phyloP scores from a whole-genome alignment of 2,888 invertebrate species.

The Choristoneura rosaceana region DNA sequence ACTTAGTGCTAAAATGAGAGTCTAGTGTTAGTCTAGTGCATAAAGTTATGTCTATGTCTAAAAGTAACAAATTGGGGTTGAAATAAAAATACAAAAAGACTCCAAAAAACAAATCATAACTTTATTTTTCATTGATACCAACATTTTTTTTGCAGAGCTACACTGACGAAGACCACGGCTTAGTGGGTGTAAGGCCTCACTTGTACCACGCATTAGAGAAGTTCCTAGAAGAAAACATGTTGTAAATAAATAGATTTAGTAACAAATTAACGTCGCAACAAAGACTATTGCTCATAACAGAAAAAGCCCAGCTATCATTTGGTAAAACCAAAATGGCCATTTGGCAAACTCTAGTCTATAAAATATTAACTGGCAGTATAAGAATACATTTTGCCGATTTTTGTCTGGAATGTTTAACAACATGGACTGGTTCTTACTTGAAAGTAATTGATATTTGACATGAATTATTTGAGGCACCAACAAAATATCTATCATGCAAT shows the following conservation, averaged over 20 bases:
- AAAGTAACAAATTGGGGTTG: too few species aligned
- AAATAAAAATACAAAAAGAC: too few species aligned
- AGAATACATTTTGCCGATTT: conserved; percentile 2
- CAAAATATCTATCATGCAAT: background rate
- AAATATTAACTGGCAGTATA: background rate
- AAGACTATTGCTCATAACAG: conserved; percentile 26
- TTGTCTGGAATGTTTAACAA: background rate
- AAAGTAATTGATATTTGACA: background rate
- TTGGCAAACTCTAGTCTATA: conserved; percentile 24
- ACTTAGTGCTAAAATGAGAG: too few species aligned
- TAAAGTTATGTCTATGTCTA: too few species aligned
- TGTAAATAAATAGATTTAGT: conserved; percentile 53
- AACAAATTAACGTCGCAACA: conserved; percentile 6
- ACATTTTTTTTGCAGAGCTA: conserved; percentile 89
- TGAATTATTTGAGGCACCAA: background rate
- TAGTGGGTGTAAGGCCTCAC: conserved; percentile 93
- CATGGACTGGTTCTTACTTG: background rate
- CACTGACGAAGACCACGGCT: conserved; percentile 96
- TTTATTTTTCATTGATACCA: too few species aligned
- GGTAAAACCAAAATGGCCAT: conserved; percentile 24
- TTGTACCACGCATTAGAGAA: conserved; percentile 95
- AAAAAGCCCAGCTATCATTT: conserved; percentile 2
- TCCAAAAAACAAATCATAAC: too few species aligned
- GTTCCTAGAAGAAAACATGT: conserved; percentile 87
- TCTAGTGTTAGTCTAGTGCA: too few species aligned